Conservation (phyloP, 1,140 invertebrate species). For the Anadara kagoshimensis region DNA sequence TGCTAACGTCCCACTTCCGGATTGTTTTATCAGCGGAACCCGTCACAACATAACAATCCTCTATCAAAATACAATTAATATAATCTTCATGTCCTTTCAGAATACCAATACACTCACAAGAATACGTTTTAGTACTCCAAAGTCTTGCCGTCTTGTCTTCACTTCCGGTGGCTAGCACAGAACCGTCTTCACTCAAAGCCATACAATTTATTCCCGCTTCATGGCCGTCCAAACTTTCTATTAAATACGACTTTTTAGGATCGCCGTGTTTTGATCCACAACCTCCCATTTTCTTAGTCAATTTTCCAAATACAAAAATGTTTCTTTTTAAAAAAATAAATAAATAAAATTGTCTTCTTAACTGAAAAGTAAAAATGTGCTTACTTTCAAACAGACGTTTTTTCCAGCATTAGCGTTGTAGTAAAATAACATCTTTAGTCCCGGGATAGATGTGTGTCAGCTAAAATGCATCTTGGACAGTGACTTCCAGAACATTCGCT, state of each 20-base stretch:
- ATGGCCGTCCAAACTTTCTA: constrained; percentile 72
- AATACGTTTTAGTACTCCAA: constrained; percentile 76
- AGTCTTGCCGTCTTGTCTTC: constrained; percentile 76
- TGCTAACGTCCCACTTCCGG: constrained; percentile 77
- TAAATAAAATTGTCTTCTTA: no score
- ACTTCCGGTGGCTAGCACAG: constrained; percentile 76
- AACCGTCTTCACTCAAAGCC: constrained; percentile 77
- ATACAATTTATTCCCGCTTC: constrained; percentile 76
- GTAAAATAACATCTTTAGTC: no score
- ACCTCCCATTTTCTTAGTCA: constrained; percentile 63
- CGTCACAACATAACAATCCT: constrained; percentile 76
- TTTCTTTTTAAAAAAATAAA: no score
- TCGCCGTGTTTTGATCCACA: constrained; percentile 61
- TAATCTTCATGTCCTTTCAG: constrained; percentile 76
- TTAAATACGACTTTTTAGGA: constrained; percentile 48
- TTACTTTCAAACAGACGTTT: no score
- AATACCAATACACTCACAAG: constrained; percentile 76
- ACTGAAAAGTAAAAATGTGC: no score
- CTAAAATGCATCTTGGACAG: no score
- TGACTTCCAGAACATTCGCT: no score
- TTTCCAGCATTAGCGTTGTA: no score
- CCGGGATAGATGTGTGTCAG: no score
- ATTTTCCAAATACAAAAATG: no score
- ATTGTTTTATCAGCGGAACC: constrained; percentile 77
- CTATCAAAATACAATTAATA: constrained; percentile 76